These are phyloP conservation scores for Poeciliopsis presidionis DNA, from an alignment of 2,797 vertebrate species.

Conservation along the genomic window DNA sequence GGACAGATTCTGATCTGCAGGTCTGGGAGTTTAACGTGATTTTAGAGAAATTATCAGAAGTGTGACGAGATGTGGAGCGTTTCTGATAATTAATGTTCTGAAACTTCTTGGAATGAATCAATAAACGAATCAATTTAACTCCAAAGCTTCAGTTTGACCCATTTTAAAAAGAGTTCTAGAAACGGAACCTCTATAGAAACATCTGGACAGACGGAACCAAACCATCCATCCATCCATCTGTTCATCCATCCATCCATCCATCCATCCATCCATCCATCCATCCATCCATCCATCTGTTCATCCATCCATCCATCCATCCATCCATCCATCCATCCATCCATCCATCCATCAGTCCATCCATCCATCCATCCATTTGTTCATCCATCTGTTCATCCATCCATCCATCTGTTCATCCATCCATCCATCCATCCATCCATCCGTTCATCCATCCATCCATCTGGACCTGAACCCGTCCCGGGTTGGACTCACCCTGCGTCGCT, in stretches of 20 bases:
- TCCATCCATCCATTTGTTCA: background rate
- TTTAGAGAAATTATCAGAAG: background rate
- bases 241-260: no score
- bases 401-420: background rate
- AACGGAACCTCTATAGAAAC: background rate
- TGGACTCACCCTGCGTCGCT: conserved; percentile 91
- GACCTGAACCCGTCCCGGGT: background rate
- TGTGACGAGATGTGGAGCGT: background rate
- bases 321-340: background rate
- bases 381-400: background rate
- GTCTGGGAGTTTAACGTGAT: background rate
- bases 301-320: background rate
- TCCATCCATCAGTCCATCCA: background rate
- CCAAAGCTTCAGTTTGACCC: no score
- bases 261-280: background rate
- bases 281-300: no score
- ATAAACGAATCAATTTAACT: background rate
- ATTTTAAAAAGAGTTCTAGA: background rate
- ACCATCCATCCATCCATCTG: background rate
- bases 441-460: background rate
- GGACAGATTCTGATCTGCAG: background rate
- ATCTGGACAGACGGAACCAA: background rate
- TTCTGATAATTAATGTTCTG: background rate
- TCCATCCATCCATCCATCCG: background rate
- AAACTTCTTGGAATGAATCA: background rate